Evolutionary conservation across 2,797 vertebrate species (phyloP).

Genomic region (Gobio occitaniae): DNA sequence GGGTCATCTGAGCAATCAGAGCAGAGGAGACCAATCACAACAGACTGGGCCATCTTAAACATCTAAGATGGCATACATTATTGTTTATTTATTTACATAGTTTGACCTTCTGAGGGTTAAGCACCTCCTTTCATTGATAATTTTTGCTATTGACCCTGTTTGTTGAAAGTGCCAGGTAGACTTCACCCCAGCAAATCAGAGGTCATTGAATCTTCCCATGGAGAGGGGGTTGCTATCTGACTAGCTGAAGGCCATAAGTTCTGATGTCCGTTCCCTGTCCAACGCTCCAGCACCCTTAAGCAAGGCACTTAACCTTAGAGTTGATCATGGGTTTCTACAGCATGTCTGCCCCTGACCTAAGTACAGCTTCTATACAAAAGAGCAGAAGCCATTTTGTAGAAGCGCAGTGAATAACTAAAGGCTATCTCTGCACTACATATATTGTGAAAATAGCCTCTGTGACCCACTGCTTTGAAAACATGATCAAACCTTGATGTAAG

Average conservation of each 20-base stretch:
- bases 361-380: slow-evolving; percentile 19
- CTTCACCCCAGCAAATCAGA: background rate
- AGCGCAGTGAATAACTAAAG: background rate
- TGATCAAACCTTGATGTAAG: slow-evolving; percentile 20
- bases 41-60: no score
- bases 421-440: slow-evolving; percentile 19
- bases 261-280: slow-evolving; percentile 10
- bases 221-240: background rate
- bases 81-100: background rate
- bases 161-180: background rate
- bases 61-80: background rate
- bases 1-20: no score
- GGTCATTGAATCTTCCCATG: background rate
- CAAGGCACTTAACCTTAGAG: slow-evolving; percentile 27
- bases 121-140: background rate
- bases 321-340: background rate
- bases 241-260: slow-evolving; percentile 29
- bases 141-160: background rate
- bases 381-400: slow-evolving; percentile 14
- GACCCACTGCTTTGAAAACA: slow-evolving; percentile 35
- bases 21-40: no score
- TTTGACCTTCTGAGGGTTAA: background rate
- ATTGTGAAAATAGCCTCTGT: slow-evolving; percentile 31
- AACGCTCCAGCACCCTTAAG: slow-evolving; percentile 1
- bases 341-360: slow-evolving; percentile 18